Evolutionary conservation across 2,888 invertebrate genomes (phyloP).

Genomic region (Drosophila bunnanda): DNA sequence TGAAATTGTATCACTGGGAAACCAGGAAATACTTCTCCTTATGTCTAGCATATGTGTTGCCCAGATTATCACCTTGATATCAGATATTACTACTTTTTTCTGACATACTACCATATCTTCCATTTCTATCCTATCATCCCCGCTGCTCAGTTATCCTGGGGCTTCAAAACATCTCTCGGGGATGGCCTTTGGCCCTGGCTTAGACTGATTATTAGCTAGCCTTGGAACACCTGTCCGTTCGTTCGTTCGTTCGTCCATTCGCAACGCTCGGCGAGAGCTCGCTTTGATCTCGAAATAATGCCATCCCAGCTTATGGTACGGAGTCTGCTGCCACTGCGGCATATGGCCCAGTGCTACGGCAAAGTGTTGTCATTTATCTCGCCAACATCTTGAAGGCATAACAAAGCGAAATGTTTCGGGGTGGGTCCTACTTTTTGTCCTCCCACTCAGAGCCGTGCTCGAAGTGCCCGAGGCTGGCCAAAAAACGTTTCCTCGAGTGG

Average conservation of each 20-base stretch:
- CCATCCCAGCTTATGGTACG: constrained; percentile 49
- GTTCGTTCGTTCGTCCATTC: constrained; percentile 18
- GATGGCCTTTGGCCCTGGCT: constrained; percentile 5
- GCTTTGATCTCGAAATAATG: constrained; percentile 67
- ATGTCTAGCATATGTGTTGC: background rate
- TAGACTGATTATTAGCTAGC: constrained; percentile 46
- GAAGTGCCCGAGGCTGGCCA: constrained; percentile 45
- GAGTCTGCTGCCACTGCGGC: constrained; percentile 23
- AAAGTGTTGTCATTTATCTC: constrained; percentile 78
- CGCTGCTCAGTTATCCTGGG: constrained; percentile 2
- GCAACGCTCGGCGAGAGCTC: constrained; percentile 37
- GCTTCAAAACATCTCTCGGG: constrained; percentile 24
- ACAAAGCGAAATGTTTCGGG: constrained; percentile 42
- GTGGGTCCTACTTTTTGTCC: constrained; percentile 35
- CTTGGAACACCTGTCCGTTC: constrained; percentile 31
- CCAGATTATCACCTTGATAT: background rate
- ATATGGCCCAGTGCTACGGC: constrained; percentile 58
- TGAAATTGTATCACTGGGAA: background rate
- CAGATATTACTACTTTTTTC: background rate
- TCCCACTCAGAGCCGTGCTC: background rate
- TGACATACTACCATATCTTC: background rate
- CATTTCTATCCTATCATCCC: constrained; percentile 19
- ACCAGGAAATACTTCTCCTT: background rate
- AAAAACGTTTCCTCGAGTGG: constrained; percentile 71
- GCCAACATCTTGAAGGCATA: constrained; percentile 72